These are phyloP conservation scores for Pedetes capensis DNA, from an alignment of 2,113 vertebrate genomes.

Conservation along the genomic window DNA sequence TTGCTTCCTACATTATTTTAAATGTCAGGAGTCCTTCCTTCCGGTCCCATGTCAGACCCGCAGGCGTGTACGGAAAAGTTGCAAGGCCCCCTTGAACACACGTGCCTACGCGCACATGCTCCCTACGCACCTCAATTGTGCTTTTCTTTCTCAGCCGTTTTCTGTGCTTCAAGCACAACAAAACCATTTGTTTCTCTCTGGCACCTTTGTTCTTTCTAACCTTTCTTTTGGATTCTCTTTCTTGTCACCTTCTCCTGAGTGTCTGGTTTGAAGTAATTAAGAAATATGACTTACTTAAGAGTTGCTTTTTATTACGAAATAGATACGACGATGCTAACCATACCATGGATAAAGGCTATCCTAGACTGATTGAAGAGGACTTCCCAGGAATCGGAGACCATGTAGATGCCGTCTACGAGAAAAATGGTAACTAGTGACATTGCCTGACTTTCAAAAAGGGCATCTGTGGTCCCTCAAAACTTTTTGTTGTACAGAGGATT, in stretches of 20 bases:
- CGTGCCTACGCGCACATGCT: not conserved
- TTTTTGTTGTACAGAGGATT: not conserved
- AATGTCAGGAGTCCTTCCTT: not conserved
- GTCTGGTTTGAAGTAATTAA: not conserved
- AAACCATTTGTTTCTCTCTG: not conserved
- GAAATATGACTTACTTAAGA: not conserved
- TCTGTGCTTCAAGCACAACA: not conserved
- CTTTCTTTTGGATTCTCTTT: not conserved
- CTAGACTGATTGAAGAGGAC: slow-evolving; percentile 88
- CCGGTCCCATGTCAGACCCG: not conserved
- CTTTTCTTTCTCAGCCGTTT: not conserved
- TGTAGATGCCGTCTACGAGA: slow-evolving; percentile 91
- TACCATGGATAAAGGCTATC: slow-evolving; percentile 89
- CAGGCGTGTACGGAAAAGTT: not conserved
- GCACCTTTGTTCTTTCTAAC: not conserved
- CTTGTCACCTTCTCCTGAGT: not conserved
- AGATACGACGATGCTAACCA: slow-evolving; percentile 90
- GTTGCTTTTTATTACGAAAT: slow-evolving; percentile 51
- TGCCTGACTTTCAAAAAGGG: not conserved
- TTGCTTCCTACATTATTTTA: not conserved
- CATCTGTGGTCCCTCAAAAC: not conserved
- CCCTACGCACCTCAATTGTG: not conserved
- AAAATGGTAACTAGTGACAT: slow-evolving; percentile 84
- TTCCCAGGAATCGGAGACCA: slow-evolving; percentile 93
- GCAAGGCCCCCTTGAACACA: not conserved